Percentiles rank a stretch among this genome's conserved stretches.
Evolutionary conservation across 2,888 invertebrate genomes (phyloP).

Genomic region (Drosophila tripunctata): DNA sequence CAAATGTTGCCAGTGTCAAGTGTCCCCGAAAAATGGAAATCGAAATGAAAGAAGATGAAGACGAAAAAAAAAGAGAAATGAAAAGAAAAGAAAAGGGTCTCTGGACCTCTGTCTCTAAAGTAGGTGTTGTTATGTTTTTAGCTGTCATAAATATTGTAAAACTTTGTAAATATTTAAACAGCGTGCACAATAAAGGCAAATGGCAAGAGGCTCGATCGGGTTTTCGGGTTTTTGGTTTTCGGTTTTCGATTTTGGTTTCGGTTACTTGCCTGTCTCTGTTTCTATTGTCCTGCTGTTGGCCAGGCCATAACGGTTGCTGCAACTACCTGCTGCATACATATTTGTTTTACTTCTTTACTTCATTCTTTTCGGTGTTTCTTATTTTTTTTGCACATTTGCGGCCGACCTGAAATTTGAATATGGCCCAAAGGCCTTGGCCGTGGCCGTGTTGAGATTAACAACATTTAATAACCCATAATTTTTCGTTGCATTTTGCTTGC

Average conservation of each 20-base stretch:
- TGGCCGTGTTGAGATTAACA: constrained; percentile 64
- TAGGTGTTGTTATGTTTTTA: constrained; percentile 79
- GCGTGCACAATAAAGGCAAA: constrained; percentile 76
- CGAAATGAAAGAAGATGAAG: too few species aligned
- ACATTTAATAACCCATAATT: constrained; percentile 79
- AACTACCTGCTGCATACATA: constrained; percentile 49
- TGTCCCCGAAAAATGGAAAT: too few species aligned
- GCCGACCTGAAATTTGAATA: constrained; percentile 72
- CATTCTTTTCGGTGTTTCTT: constrained; percentile 2
- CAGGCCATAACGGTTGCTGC: constrained; percentile 56
- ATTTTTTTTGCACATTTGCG: constrained; percentile 26
- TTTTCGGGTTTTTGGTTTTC: constrained; percentile 8
- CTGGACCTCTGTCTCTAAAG: constrained; percentile 38
- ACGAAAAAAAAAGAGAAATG: too few species aligned
- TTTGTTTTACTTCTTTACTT: constrained; percentile 31
- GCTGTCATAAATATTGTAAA: constrained; percentile 80
- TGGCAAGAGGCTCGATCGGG: constrained; percentile 63
- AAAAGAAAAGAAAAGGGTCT: too few species aligned
- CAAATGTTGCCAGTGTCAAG: constrained; percentile 60
- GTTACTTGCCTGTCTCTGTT: not conserved
- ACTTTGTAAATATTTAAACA: constrained; percentile 78
- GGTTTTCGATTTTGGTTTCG: not conserved
- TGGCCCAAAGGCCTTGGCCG: constrained; percentile 21
- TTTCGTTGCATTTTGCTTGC: constrained; percentile 42
- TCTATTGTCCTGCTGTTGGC: constrained; percentile 51